Base-by-base conservation (phyloP, 1,140 invertebrate genomes). In the Temnothorax curvispinosus region DNA sequence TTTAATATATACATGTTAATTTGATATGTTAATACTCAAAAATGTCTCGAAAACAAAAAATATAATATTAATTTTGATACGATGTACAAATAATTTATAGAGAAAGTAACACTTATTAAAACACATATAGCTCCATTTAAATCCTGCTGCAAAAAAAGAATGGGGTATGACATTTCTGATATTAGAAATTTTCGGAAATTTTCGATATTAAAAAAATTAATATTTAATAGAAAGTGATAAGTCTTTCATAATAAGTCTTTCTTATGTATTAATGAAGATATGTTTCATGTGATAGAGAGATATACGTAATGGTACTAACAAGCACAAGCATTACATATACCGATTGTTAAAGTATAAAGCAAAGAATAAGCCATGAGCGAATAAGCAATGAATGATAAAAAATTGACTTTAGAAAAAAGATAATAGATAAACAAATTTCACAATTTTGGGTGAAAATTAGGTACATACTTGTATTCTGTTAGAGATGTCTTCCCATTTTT, bases 401-500 rank as follows among this genome's bases (percentile, higher is more conserved):
- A 90, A 87, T 58, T 89, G 88, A 88, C 35, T 86, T 84, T 62
- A 50, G 54, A 81, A 87, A 90, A 67, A 58, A 54, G 44, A 69
- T 71, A 54, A 52, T 27, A 80, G 80, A 69, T 35, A 54, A 74
- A 88, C 38, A 65, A 54, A 71, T 71, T 86, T 56, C 35, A 27
- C 27, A 81, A 50, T 81, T 47, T 80, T 27, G n/a, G 60, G 21
- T 88, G 11, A n/a, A 85, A 58, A 84, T 56, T 58, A 18, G 9
- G 58, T 82, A 92, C 93, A 27, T 92, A 95, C 95, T 85, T 95
- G 94, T 76, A 95, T 94, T 89, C 92, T 93, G 41, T 82, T 91
- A 0, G 92, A 94, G 60, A 95, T 93, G 71, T 93, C 92, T 86
- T 95, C 94, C 94, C 94, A 95, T 75, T 94, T 94, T 50, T 90